Evolutionary conservation across 2,797 vertebrate species (phyloP).

Genomic region (Ataeniobius toweri): DNA sequence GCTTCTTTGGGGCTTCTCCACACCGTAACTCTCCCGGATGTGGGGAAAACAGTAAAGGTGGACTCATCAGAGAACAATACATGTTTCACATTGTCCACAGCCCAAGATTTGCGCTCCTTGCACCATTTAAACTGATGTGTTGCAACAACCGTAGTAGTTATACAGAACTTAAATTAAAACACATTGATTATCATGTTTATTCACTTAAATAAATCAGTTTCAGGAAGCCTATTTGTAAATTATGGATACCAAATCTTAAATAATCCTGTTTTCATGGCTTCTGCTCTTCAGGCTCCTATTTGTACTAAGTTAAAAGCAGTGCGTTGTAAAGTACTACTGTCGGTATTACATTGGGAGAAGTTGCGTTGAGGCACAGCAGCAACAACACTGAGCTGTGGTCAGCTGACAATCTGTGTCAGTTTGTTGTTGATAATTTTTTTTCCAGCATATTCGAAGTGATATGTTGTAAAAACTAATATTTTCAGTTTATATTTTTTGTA

Average conservation of each 20-base stretch:
- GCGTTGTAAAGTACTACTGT: background rate
- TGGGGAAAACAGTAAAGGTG: too few relatives aligned
- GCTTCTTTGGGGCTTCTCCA: too few relatives aligned
- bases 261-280: background rate
- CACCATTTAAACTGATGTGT: too few relatives aligned
- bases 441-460: background rate
- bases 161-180: background rate
- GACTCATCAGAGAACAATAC: too few relatives aligned
- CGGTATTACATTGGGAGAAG: too few relatives aligned
- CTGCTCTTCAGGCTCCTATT: constrained; percentile 4
- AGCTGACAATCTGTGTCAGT: background rate
- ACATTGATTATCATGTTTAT: too few relatives aligned
- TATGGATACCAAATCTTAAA: background rate
- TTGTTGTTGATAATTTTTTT: background rate
- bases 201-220: background rate
- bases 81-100: too few relatives aligned
- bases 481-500: background rate
- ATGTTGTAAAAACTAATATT: background rate
- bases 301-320: constrained; percentile 2
- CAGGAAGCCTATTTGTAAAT: too few relatives aligned
- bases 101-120: too few relatives aligned
- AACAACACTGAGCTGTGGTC: background rate
- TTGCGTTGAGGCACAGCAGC: background rate
- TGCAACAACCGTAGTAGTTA: background rate
- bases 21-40: too few relatives aligned